Base-by-base conservation (phyloP, 2,113 vertebrate genomes). In the Mesocricetus auratus region DNA sequence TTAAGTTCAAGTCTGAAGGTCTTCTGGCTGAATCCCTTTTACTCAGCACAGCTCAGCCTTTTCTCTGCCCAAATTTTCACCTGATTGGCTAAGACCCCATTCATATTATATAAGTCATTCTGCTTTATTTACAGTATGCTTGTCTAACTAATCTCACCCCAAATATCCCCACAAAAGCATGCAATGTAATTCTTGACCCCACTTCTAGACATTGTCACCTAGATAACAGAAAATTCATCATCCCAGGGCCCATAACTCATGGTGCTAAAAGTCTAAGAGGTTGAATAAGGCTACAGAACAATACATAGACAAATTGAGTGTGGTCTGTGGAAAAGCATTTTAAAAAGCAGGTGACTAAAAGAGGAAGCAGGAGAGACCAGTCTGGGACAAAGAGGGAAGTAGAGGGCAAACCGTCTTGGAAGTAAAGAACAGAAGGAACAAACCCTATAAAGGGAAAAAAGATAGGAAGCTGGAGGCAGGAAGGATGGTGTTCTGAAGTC, bases 211-310 rank as follows among this genome's bases (percentile, higher is more conserved):
- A 58, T 33, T 8, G 1, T 0, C 8, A 16, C 21, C 60, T 95
- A 62, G 47, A n/a, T 3, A 47, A 89, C 47, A 33, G 45, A 56
- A 66, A 86, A 68, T 62, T 11, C 39, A 66, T 42, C 39, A 42
- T 21, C 45, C 24, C 1, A 24, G 3, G 11, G 17, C 26, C 45
- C 21, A 19, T 1, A 7, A 3, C 2, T 87, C 47, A 45, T 1
- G 7, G 29, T 29, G 45, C 17, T 78, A 56, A 42, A 74, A 74
- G 29, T 68, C 60, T 15, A 62, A 5, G 33, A 6, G 19, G 3
- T 19, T 64, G 12, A 77, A 71, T 58, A 53, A 74, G 10, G 21
- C 3, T 1, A 29, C 22, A 47, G 22, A 21, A 58, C 7, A 68
- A 15, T 58, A 73, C 16, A 68, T 24, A 42, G 69, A 91, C 47